Percentiles rank a stretch among this genome's conserved stretches.
Conservation (phyloP, 2,113 vertebrate genomes). For the Chascanopsetta lugubris region DNA sequence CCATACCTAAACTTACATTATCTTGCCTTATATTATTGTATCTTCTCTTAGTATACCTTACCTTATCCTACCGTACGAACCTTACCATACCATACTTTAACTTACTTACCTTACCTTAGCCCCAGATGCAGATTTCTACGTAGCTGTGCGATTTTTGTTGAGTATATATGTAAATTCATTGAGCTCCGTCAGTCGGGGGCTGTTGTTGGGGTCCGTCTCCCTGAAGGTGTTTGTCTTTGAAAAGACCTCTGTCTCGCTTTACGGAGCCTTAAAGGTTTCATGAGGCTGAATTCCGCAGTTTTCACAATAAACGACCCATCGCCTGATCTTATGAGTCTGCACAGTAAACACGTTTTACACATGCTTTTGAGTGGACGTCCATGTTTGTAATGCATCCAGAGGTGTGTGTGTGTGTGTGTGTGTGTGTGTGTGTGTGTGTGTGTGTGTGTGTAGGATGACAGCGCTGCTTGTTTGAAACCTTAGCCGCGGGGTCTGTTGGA, state of each 20-base stretch:
- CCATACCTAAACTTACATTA: no score
- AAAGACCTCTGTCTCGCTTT: constrained; percentile 46
- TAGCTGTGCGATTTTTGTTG: no score
- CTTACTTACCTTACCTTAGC: no score
- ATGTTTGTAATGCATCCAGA: constrained; percentile 36
- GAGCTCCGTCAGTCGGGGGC: no score
- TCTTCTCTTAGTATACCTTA: no score
- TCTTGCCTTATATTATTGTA: no score
- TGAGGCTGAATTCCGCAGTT: constrained; percentile 62
- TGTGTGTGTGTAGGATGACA: constrained; percentile 6
- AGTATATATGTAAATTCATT: no score
- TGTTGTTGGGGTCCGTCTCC: constrained; percentile 12
- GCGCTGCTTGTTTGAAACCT: constrained; percentile 65
- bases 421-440: constrained; percentile 10
- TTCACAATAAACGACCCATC: constrained; percentile 63
- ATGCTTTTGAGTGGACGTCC: constrained; percentile 10
- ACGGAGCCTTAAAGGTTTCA: constrained; percentile 71
- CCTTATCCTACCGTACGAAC: no score
- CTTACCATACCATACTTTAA: no score
- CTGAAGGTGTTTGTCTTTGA: constrained; percentile 46
- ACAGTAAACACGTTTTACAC: constrained; percentile 50
- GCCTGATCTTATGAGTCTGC: constrained; percentile 32
- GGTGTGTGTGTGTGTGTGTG: not conserved
- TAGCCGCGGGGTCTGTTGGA: constrained; percentile 54
- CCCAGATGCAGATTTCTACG: no score